phyloP scores from a whole-genome alignment of 2,888 invertebrate species.

The Nysson spinosus region DNA sequence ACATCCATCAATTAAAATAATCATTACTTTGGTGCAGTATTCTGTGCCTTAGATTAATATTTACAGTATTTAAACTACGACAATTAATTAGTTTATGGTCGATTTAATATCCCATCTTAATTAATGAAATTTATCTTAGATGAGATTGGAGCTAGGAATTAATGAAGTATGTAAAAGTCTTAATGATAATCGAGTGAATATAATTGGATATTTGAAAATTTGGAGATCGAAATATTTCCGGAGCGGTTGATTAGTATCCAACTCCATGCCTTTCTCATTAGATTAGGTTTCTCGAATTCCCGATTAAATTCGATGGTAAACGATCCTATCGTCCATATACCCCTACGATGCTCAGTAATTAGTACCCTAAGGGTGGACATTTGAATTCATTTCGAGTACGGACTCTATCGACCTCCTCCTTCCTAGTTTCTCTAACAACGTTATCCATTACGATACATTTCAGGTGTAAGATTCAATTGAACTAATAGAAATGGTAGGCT shows the following conservation, averaged over 20 bases:
- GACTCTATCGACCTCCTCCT: constrained; percentile 4
- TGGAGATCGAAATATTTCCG: constrained; percentile 12
- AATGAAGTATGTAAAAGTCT: not conserved
- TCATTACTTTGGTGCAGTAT: too few species aligned
- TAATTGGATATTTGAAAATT: not conserved
- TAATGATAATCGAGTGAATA: too few species aligned
- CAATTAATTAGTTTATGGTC: too few species aligned
- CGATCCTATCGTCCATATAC: constrained; percentile 44
- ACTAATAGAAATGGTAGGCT: too few species aligned
- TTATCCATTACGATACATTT: too few species aligned
- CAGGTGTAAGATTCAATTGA: too few species aligned
- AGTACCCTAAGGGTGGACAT: constrained; percentile 47
- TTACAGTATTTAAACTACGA: too few species aligned
- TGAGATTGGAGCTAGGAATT: too few species aligned
- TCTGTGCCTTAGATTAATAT: too few species aligned
- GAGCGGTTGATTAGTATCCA: constrained; percentile 47
- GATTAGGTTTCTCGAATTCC: constrained; percentile 68
- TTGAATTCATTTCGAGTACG: constrained; percentile 46
- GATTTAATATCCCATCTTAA: too few species aligned
- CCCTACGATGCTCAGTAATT: constrained; percentile 37
- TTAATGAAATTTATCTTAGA: too few species aligned
- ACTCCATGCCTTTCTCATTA: constrained; percentile 64
- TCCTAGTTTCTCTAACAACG: constrained; percentile 14
- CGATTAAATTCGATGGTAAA: constrained; percentile 54
- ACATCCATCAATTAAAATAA: too few species aligned